phyloP scores from a whole-genome alignment of 2,113 vertebrate genomes.

The Suncus etruscus region DNA sequence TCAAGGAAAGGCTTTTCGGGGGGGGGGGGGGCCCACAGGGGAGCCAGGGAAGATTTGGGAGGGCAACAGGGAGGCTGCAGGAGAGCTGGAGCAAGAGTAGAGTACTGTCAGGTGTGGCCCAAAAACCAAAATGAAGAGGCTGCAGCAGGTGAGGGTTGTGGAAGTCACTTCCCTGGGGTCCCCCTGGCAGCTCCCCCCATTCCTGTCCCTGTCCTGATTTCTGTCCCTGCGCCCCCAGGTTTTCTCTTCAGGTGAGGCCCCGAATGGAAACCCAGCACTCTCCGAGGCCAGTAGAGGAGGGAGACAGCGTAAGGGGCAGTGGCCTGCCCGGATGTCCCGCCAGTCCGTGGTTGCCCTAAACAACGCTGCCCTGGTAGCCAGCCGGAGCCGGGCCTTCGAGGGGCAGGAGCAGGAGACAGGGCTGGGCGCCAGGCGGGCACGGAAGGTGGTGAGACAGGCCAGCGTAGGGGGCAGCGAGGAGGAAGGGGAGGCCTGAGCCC shows the following conservation, averaged over 20 bases:
- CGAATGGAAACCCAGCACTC: slow-evolving; percentile 30
- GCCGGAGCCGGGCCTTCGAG: slow-evolving; percentile 67
- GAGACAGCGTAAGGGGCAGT: slow-evolving; percentile 10
- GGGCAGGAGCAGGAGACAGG: neutral
- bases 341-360: slow-evolving; percentile 75
- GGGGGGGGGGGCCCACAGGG: neutral
- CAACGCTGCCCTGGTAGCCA: slow-evolving; percentile 66
- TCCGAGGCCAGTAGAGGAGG: neutral
- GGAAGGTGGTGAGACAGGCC: slow-evolving; percentile 83
- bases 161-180: neutral
- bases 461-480: slow-evolving; percentile 78
- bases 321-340: slow-evolving; percentile 69
- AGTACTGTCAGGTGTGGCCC: too few species aligned
- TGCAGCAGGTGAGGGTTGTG: too few species aligned
- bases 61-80: neutral
- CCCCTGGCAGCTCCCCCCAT: too few species aligned
- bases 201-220: neutral
- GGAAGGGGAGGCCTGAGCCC: slow-evolving; percentile 58
- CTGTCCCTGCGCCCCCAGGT: slow-evolving; percentile 71
- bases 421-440: neutral
- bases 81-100: neutral
- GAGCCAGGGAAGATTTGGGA: neutral
- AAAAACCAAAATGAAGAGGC: too few species aligned
- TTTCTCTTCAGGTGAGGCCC: slow-evolving; percentile 70
- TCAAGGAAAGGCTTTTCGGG: neutral